Base-by-base conservation (phyloP, 2,113 vertebrate species). In the Lophius piscatorius region DNA sequence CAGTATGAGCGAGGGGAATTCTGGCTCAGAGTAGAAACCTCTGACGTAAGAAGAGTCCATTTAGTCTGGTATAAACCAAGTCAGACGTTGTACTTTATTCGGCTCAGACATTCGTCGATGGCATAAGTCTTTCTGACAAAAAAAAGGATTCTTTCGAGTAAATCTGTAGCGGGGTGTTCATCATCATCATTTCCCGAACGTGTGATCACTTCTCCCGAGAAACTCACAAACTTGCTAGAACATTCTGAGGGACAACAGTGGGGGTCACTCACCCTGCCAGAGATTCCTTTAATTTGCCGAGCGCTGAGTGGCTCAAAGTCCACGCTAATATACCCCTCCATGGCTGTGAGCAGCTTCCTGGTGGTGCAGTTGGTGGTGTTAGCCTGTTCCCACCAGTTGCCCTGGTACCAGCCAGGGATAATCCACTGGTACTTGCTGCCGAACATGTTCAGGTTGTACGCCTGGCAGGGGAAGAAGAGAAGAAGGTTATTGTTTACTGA, bases 341-440 rank as follows among this genome's bases (percentile, higher is more conserved):
- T 98, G 70, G 97, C 97, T 0, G 93, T 84, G 20, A 98, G 94
- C 41, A 98, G 91, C 82, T 96, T 95, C 87, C 91, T 95, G 60
- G 89, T 94, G 71, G 94, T 94, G 85, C 97, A 99, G 28, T 94
- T 95, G 42, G 94, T 95, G 18, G 92, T 93, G 86, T 98, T 98
- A 21, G 92, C 94, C 83, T 96, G 93, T 68, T 99, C 94, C 97
- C 97, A 99, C 97, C 97, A 99, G 78, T 93, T 92, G 3, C 94
- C 93, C 89, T 98, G 96, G 64, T 99, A 99, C 97, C 97, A 99
- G 33, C 97, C 97, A 2, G 97, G 97, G 81, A 99, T 99, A 81
- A 99, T 98, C 97, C 97, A 99, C 70, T 98, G 97, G 78, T 99
- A 99, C 63, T 98, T 99, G 87, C 94, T 98, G 40, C 97, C 97